phyloP scores from a whole-genome alignment of 2,888 invertebrate species.

The Cosmia pyralina region DNA sequence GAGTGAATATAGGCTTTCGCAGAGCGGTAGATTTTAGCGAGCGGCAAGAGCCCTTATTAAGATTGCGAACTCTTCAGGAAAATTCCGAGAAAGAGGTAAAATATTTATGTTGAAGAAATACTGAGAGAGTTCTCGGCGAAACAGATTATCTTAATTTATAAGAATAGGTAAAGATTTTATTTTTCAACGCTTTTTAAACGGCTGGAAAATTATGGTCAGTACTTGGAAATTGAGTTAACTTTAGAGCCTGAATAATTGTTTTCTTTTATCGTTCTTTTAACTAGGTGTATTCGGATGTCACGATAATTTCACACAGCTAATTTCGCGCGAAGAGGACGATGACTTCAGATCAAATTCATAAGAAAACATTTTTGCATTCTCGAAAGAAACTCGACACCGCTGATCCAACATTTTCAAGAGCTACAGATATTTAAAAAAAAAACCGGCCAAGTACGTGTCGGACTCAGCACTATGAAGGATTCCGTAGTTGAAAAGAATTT shows the following conservation, averaged over 20 bases:
- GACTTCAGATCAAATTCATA: background rate
- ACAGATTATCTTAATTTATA: conserved; percentile 34
- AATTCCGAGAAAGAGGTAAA: conserved; percentile 49
- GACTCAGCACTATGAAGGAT: no score
- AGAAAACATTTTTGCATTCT: conserved; percentile 9
- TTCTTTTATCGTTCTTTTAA: background rate
- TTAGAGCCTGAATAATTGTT: background rate
- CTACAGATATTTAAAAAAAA: conserved; percentile 5
- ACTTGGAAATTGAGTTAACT: background rate
- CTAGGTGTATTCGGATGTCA: background rate
- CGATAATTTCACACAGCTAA: background rate
- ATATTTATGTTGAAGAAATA: conserved; percentile 48
- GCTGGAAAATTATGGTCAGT: background rate
- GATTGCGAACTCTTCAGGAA: conserved; percentile 52
- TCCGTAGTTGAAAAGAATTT: no score
- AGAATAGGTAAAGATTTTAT: conserved; percentile 14
- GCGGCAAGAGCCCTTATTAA: conserved; percentile 50
- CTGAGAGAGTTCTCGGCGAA: conserved; percentile 33
- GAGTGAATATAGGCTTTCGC: conserved; percentile 28
- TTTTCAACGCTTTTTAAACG: conserved; percentile 1
- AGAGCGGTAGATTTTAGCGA: conserved; percentile 46
- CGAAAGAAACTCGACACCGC: conserved; percentile 8
- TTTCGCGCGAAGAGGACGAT: background rate
- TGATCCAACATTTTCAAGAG: background rate
- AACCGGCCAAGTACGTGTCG: no score